Base-by-base conservation (phyloP, 2,797 vertebrate genomes). In the Danio tinwini region DNA sequence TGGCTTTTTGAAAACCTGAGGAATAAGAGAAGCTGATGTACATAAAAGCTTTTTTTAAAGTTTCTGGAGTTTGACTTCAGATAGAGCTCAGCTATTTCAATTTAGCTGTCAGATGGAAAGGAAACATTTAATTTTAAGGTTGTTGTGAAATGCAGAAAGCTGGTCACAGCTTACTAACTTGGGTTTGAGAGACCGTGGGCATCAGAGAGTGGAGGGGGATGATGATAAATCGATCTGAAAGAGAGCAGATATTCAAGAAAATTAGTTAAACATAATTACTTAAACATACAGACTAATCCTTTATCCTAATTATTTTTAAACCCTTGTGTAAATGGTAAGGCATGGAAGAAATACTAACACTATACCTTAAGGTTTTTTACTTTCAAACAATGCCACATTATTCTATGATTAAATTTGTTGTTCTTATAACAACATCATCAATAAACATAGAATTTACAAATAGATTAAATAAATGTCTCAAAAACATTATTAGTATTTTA, bases 121-220 rank as follows among this genome's bases (percentile, higher is more conserved):
- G 21, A 69, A 79, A 88, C 39, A 90, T 79, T 61, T 78, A 81
- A 80, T 78, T 44, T 83, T 64, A 11, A 74, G 84, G 85, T 21
- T 42, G 47, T 21, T 17, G 63, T 42, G n/a, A 17, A 39, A 55
- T 65, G 37, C 69, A 70, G 58, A 63, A 29, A 68, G 53, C 37
- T 61, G 12, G 17, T 7, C 29, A 5, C 56, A 62, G 13, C 49
- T 29, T 52, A 47, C 89, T 86, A 92, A 98, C 98, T 96, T 97
- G 95, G 11, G 98, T 99, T 93, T 99, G 97, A 91, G 96, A 99
- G 85, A 98, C 96, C 6, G 97, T 98, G 6, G 98, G 97, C 98
- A 99, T 99, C 90, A 99, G 85, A 47, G 97, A 99, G 92, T 99
- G 97, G 75, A 99, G 89, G 76, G 97, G 98, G 90, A 98, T 98